A percentile compares a stretch with the other conserved stretches of the same genome.
Evolutionary conservation across 2,113 vertebrate genomes (phyloP).

Genomic region (Leptobrachium leishanense): DNA sequence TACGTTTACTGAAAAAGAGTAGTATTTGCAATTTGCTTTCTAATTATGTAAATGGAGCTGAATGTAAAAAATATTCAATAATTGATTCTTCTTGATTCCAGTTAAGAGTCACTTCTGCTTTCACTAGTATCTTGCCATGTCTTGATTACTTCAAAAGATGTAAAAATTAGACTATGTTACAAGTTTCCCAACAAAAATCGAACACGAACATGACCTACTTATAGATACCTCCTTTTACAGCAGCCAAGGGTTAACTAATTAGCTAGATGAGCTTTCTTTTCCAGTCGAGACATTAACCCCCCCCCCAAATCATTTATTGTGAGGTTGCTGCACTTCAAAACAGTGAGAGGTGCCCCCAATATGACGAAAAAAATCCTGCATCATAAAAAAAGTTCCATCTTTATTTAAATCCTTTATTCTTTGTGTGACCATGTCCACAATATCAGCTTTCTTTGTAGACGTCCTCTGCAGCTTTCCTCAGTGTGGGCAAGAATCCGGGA

Average conservation of each 20-base stretch:
- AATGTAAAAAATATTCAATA: background rate
- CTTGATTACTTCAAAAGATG: background rate
- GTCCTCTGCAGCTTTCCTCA: conserved; percentile 12
- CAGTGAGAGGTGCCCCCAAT: background rate
- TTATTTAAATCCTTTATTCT: conserved; percentile 35
- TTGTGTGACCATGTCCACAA: conserved; percentile 19
- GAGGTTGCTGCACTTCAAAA: background rate
- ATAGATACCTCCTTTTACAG: background rate
- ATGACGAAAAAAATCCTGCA: background rate
- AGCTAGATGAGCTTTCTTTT: background rate
- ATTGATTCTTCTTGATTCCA: background rate
- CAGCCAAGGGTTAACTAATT: background rate
- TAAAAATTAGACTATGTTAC: background rate
- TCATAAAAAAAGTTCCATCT: conserved; percentile 38
- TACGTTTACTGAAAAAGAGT: no score
- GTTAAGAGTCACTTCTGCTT: background rate
- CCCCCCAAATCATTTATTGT: background rate
- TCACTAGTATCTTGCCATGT: background rate
- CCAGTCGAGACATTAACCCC: background rate
- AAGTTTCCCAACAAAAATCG: background rate
- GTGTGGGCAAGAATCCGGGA: conserved; percentile 26
- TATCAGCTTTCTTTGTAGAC: conserved; percentile 19
- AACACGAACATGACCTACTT: background rate
- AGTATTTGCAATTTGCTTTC: conserved; percentile 1
- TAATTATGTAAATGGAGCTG: conserved; percentile 14